Evolutionary conservation across 2,113 vertebrate genomes (phyloP).

Genomic region (Cyanistes caeruleus): DNA sequence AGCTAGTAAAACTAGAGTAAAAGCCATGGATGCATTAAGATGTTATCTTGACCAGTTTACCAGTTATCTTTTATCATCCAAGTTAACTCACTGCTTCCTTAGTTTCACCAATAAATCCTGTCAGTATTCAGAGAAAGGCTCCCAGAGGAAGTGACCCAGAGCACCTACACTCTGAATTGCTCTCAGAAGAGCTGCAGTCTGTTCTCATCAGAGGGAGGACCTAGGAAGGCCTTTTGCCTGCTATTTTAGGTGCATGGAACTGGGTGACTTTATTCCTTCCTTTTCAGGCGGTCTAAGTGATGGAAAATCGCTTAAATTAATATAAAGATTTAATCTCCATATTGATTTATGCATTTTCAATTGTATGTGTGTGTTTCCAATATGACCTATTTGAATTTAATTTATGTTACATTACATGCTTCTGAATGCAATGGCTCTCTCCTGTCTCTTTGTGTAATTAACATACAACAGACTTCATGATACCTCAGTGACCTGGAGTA

Average conservation of each 20-base stretch:
- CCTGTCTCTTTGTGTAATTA: neutral
- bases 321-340: neutral
- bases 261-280: neutral
- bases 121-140: neutral
- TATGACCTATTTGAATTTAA: neutral
- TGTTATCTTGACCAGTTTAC: neutral
- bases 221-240: neutral
- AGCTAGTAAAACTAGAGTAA: neutral
- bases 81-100: neutral
- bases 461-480: neutral
- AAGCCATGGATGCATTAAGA: neutral
- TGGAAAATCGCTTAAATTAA: neutral
- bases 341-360: neutral
- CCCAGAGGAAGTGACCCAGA: neutral
- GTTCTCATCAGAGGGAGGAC: neutral
- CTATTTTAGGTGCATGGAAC: neutral
- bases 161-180: fast-evolving
- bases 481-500: neutral
- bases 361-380: neutral
- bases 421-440: neutral
- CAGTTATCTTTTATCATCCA: neutral
- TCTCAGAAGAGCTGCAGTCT: neutral
- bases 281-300: neutral
- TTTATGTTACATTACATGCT: neutral
- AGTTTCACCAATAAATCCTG: neutral